phyloP scores from a whole-genome alignment of 2,113 vertebrate species.

The Paradoxurus hermaphroditus region DNA sequence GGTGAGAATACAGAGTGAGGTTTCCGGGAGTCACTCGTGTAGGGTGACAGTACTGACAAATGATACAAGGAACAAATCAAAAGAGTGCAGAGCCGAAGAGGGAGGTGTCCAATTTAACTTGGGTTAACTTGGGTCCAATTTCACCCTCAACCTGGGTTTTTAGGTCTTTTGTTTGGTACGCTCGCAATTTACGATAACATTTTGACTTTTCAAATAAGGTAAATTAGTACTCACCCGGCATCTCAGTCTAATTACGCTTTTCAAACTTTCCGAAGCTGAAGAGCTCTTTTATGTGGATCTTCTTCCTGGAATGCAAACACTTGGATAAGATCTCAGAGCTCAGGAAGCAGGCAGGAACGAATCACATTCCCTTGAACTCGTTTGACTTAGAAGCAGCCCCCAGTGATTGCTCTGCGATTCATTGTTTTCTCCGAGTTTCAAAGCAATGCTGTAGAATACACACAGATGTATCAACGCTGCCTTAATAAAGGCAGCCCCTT shows the following conservation, averaged over 20 bases:
- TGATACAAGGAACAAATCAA: neutral
- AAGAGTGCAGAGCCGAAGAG: neutral
- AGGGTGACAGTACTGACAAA: neutral
- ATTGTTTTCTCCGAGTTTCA: neutral
- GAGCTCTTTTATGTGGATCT: neutral
- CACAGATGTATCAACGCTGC: neutral
- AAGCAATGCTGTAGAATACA: neutral
- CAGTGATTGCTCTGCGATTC: neutral
- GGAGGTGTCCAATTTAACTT: neutral
- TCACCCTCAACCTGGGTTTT: neutral
- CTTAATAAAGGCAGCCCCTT: constrained; percentile 31
- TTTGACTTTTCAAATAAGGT: constrained; percentile 15
- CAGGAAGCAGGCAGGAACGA: neutral
- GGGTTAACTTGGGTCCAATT: no score
- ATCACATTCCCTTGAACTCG: neutral
- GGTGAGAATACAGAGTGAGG: neutral
- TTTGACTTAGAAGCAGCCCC: neutral
- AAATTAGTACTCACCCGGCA: neutral
- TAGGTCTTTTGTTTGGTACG: neutral
- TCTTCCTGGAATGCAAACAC: constrained; percentile 23
- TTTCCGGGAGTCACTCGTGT: neutral
- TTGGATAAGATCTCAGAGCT: neutral
- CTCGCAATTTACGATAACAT: neutral
- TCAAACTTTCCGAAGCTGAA: constrained; percentile 17
- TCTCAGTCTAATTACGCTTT: neutral